These are phyloP conservation scores for Sebastolobus altivelis DNA, from an alignment of 2,797 vertebrate species.

Conservation along the genomic window DNA sequence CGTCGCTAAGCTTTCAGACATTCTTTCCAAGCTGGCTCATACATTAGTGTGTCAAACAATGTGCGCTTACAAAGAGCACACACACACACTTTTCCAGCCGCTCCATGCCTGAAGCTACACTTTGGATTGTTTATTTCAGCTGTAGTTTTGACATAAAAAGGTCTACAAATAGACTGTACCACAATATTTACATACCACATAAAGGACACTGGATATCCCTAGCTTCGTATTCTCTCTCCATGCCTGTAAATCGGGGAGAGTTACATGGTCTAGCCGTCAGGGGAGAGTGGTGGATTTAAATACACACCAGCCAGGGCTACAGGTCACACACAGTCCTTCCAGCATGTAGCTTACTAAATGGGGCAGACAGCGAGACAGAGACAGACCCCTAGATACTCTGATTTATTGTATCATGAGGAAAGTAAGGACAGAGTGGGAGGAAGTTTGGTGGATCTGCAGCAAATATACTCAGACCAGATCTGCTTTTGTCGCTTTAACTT, in stretches of 20 bases:
- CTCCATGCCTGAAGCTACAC: slow-evolving; percentile 22
- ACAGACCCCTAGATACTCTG: slow-evolving; percentile 2
- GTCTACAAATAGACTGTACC: slow-evolving; percentile 62
- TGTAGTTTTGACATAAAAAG: slow-evolving; percentile 21
- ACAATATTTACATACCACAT: slow-evolving; percentile 72
- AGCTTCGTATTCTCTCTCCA: slow-evolving; percentile 40
- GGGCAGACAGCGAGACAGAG: slow-evolving; percentile 36
- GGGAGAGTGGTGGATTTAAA: slow-evolving; percentile 60
- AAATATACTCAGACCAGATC: background rate
- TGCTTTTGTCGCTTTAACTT: no score
- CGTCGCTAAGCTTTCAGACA: slow-evolving; percentile 52
- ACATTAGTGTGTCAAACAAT: slow-evolving; percentile 51
- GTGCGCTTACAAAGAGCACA: slow-evolving; percentile 30
- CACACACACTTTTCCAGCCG: background rate
- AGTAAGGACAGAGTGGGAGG: background rate
- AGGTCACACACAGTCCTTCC: slow-evolving; percentile 53
- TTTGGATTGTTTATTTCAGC: slow-evolving; percentile 59
- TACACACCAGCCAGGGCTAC: slow-evolving; percentile 50
- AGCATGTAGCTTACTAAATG: slow-evolving; percentile 51
- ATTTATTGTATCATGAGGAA: slow-evolving; percentile 23
- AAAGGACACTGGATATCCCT: slow-evolving; percentile 56
- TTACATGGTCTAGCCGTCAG: slow-evolving; percentile 16
- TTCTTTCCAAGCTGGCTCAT: slow-evolving; percentile 70
- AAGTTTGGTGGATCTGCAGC: background rate
- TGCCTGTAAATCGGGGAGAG: slow-evolving; percentile 47